Conservation (phyloP, 1,140 invertebrate species). For the Arctopsyche grandis region DNA sequence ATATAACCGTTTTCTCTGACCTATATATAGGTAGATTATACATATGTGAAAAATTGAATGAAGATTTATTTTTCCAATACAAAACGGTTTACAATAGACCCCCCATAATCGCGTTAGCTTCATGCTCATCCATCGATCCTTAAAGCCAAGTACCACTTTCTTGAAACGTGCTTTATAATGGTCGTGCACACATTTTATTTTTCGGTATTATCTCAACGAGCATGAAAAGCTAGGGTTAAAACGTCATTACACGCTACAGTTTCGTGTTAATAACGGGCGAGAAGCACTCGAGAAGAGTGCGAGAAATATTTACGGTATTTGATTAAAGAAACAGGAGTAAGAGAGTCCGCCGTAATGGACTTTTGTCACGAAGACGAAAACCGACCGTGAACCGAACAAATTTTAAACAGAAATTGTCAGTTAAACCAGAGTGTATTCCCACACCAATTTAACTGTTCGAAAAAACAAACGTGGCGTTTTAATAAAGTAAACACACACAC, state of each 20-base stretch:
- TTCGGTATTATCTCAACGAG: not conserved
- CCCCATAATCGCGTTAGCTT: too few relatives aligned
- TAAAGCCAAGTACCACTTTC: too few relatives aligned
- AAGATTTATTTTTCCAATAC: too few relatives aligned
- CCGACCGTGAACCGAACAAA: not conserved
- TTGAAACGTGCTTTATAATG: too few relatives aligned
- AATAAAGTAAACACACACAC: not conserved
- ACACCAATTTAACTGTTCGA: slow-evolving; percentile 1
- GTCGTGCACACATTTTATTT: too few relatives aligned
- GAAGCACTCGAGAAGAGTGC: not conserved
- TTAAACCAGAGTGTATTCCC: slow-evolving; percentile 1
- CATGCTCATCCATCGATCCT: too few relatives aligned
- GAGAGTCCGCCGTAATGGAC: not conserved
- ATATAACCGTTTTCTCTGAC: too few relatives aligned
- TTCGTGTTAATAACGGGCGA: slow-evolving; percentile 5
- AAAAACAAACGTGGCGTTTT: not conserved
- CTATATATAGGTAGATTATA: too few relatives aligned
- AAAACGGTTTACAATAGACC: too few relatives aligned
- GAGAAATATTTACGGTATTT: slow-evolving; percentile 17
- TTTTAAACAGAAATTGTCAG: not conserved
- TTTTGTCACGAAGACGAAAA: slow-evolving; percentile 10
- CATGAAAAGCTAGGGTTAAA: not conserved
- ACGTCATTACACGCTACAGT: not conserved
- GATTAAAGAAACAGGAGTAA: slow-evolving; percentile 2
- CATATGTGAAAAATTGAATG: too few relatives aligned